Evolutionary conservation across 2,888 invertebrate species (phyloP), one percentile per base, ranked within the genome.

Genomic region (Acanthosepion lycidas): DNA sequence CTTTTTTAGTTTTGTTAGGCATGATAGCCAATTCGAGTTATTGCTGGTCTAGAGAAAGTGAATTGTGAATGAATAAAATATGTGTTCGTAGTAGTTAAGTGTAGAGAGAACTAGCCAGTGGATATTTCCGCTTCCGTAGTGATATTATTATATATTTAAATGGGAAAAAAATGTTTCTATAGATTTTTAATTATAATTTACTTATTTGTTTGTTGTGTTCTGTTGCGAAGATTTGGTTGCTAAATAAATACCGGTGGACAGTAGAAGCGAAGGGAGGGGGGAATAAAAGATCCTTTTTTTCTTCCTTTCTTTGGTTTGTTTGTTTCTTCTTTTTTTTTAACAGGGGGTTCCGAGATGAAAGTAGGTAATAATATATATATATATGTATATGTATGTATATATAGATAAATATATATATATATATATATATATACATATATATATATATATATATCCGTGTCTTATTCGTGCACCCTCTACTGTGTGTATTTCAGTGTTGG

Each of bases 1-100:
- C 97, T 95, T 97, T 97, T 95, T 97, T 97, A 42, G 96, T 96
- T 96, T 96, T 96, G 96, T 97, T 97, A 95, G 97, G 97, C 97
- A 97, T 97, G 95, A 96, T 96, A 96, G 59, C 59, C 59, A 59
- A 78, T 78, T 78, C n/a, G 78, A n/a, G 78, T 78, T 78, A 15
- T 78, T 78, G 8, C 78, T 78, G n/a, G n/a, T 78, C 78, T 78
- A 78, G 3, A 78, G 94, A 95, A 95, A 95, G 95, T 94, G 95
- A 26, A 42, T 42, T 64, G 78, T 78, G n/a, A 78, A 78, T 78
- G 78, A 78, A 59, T 59, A 59, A 42, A 59, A 96, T 95, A 96
- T 95, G 78, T 95, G 92, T 95, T 94, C 91, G 95, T 95, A 94
- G 95, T 94, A 94, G 59, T 42, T 42, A 94, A 95, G 94, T 95